A percentile compares a stretch with the other conserved stretches of the same genome.
Conservation (phyloP, 2,113 vertebrate species). For the Peromyscus polionotus region DNA sequence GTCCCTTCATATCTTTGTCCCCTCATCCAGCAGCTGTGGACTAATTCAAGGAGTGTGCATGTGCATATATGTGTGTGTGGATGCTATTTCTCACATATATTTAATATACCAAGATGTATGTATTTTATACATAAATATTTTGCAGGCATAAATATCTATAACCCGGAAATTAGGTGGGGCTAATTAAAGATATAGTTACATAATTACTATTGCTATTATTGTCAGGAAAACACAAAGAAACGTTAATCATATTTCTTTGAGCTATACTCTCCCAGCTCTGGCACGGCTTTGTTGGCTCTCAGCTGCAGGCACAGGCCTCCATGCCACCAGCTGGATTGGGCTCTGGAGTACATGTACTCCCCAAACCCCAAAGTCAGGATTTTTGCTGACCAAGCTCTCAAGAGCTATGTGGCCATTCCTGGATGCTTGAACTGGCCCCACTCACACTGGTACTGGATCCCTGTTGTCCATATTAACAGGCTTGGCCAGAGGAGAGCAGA, state of each 20-base stretch:
- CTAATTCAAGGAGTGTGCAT: not conserved
- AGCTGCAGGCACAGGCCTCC: not conserved
- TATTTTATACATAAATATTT: not conserved
- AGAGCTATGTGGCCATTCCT: not conserved
- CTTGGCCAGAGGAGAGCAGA: not conserved
- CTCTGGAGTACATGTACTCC: not conserved
- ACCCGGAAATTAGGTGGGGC: not conserved
- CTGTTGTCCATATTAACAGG: not conserved
- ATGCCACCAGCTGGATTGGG: not conserved
- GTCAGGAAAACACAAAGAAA: constrained; percentile 9
- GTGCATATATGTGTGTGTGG: not conserved
- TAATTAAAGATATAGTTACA: constrained; percentile 40
- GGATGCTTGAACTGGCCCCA: not conserved
- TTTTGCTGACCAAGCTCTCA: not conserved
- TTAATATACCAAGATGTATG: not conserved
- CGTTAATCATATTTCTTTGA: constrained; percentile 7
- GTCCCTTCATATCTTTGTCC: not conserved
- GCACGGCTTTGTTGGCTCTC: not conserved
- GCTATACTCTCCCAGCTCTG: not conserved
- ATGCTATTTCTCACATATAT: not conserved
- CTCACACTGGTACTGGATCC: not conserved
- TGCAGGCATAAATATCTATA: rapidly evolving
- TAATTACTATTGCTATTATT: constrained; percentile 21
- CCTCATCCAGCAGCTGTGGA: not conserved
- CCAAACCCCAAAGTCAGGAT: not conserved